Evolutionary conservation across 2,888 invertebrate genomes (phyloP), one percentile per base, ranked within the genome.

Genomic region (Cosmorhoe ocellata): DNA sequence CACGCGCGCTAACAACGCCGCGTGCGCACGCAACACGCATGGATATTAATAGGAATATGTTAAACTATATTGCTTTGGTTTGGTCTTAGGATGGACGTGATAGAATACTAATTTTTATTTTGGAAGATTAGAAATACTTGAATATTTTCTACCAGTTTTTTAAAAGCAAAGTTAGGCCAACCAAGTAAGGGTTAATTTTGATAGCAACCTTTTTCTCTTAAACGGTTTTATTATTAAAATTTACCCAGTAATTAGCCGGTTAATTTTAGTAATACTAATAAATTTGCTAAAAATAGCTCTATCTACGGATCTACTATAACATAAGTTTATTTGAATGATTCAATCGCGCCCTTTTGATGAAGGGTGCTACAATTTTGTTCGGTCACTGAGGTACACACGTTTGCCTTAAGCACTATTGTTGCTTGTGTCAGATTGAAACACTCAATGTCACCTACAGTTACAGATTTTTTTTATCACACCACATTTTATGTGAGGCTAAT

Each of bases 21-120:
- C 86, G 84, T 81, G 85, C 70, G 74, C 64, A 61, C 63, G 81
- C 85, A 84, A 76, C 71, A 61, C 63, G 56, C 63, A 51, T 46
- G 58, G 58, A 82, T 84, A 87, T 87, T 87, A 85, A 81, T 45
- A 76, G 63, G 72, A 82, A 83, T 82, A 82, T 78, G 77, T 69
- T 80, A 33, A 1, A 24, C 7, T 24, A 18, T 74, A 71, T 59
- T 42, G 31, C 41, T 37, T 22, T 30, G 30, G 24, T 46, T 47
- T 54, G 49, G 56, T 53, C 30, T 31, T 26, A n/a, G 42, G 24
- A 24, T 3, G n/a, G 58, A 24, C 1, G 11, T 34, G 34, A 18
- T 26, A 12, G 18, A 13, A 47, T 57, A 52, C 36, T 50, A 50
- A 52, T 49, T 53, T 56, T 45, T 32, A 31, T 45, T 40, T 46